A percentile compares a stretch with the other conserved stretches of the same genome.
Evolutionary conservation across 30 jellyfish, hydroid and myxozoan genomes (phyloP).

Genomic region (Nemopilema nomurai): DNA sequence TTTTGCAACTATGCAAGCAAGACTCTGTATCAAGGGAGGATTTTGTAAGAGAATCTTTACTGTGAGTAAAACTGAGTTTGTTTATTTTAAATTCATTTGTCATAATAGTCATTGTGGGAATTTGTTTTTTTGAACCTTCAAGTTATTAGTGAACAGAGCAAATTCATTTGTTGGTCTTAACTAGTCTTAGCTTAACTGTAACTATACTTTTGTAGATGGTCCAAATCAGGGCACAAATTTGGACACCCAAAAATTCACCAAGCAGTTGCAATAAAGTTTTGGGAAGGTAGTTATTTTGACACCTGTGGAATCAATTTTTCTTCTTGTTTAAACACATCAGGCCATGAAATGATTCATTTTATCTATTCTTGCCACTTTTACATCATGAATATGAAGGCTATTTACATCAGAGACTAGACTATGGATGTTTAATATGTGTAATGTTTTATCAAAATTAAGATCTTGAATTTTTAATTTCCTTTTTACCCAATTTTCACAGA

Average conservation of each 20-base stretch:
- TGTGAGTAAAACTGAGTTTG: too few relatives aligned
- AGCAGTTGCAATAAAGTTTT: conserved; percentile 72
- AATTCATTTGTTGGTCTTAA: neutral
- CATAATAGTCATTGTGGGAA: too few relatives aligned
- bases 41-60: conserved; percentile 53
- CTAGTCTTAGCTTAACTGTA: conserved; percentile 4
- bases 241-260: conserved; percentile 86
- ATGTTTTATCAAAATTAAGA: neutral
- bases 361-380: too few relatives aligned
- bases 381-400: too few relatives aligned
- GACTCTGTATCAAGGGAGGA: conserved; percentile 68
- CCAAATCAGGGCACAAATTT: conserved; percentile 57
- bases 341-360: too few relatives aligned
- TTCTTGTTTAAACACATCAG: too few relatives aligned
- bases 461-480: neutral
- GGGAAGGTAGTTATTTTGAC: conserved; percentile 82
- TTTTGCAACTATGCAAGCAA: conserved; percentile 43
- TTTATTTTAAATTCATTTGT: too few relatives aligned
- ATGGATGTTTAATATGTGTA: too few relatives aligned
- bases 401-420: too few relatives aligned
- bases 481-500: conserved; percentile 43
- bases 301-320: too few relatives aligned
- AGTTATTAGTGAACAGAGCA: too few relatives aligned
- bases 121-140: neutral
- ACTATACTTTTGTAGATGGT: conserved; percentile 58